These are phyloP conservation scores for Portevinia maculata DNA, from an alignment of 2,888 invertebrate genomes.

Conservation along the genomic window DNA sequence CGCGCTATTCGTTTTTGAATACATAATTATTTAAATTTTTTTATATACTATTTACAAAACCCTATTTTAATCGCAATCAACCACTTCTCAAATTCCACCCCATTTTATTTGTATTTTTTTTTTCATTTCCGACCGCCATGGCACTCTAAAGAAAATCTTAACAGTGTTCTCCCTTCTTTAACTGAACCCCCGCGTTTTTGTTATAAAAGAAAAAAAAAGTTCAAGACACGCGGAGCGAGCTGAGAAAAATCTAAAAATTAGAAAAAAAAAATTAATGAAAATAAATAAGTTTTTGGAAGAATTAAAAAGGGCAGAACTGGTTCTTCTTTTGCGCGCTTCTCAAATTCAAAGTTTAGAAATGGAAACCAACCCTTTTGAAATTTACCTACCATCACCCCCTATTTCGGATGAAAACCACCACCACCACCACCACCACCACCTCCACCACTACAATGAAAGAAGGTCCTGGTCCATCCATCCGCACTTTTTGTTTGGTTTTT, in stretches of 20 bases:
- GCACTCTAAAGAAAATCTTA: conserved; percentile 30
- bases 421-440: conserved; percentile 1
- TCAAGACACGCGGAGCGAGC: conserved; percentile 25
- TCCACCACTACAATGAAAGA: conserved; percentile 47
- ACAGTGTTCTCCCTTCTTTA: background rate
- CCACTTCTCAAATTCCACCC: conserved; percentile 44
- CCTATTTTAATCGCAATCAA: conserved; percentile 52
- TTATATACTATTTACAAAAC: conserved; percentile 17
- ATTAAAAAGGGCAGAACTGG: conserved; percentile 59
- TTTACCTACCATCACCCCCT: conserved; percentile 3
- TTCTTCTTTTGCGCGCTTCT: conserved; percentile 44
- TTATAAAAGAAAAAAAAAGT: background rate
- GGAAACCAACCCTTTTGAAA: conserved; percentile 45
- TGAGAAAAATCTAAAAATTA: conserved; percentile 19
- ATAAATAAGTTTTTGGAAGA: conserved; percentile 31
- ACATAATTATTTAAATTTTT: conserved; percentile 5
- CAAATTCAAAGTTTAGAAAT: background rate
- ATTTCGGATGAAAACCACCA: background rate
- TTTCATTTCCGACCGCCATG: conserved; percentile 40
- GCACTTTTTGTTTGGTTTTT: background rate
- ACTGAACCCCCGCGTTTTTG: background rate
- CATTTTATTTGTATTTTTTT: conserved; percentile 8
- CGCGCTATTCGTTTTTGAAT: conserved; percentile 10
- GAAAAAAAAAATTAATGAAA: conserved; percentile 11
- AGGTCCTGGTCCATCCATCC: conserved; percentile 42